Evolutionary conservation across 2,797 vertebrate species (phyloP).

Genomic region (Brachymystax lenok): DNA sequence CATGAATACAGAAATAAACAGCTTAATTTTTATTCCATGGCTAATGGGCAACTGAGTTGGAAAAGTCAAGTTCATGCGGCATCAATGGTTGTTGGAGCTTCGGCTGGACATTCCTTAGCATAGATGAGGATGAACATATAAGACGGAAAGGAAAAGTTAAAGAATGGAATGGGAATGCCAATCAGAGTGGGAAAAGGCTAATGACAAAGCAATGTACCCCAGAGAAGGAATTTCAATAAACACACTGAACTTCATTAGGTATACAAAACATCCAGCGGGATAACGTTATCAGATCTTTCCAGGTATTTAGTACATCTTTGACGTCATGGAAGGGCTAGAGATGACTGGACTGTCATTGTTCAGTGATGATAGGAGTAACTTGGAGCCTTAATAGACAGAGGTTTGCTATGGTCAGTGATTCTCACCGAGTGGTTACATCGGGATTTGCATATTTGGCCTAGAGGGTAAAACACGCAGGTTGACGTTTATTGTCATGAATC

Average conservation of each 20-base stretch:
- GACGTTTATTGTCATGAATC: no score
- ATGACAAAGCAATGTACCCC: conserved; percentile 30
- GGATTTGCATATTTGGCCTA: neutral
- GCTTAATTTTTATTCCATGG: no score
- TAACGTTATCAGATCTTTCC: conserved; percentile 41
- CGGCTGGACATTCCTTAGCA: neutral
- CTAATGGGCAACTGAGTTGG: conserved; percentile 16
- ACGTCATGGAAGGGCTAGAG: conserved; percentile 27
- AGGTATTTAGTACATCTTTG: conserved; percentile 3
- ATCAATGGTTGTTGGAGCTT: neutral
- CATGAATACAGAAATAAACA: neutral
- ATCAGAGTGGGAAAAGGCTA: conserved; percentile 43
- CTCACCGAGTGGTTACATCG: conserved; percentile 20
- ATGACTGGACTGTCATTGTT: conserved; percentile 32
- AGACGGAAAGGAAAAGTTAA: conserved; percentile 34
- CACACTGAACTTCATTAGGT: neutral
- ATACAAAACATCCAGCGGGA: conserved; percentile 24
- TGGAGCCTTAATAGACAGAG: conserved; percentile 28
- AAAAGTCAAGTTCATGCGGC: conserved; percentile 32
- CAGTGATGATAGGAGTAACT: conserved; percentile 10
- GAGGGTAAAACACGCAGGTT: conserved; percentile 16
- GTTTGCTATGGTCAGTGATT: conserved; percentile 17
- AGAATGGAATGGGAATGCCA: conserved; percentile 36
- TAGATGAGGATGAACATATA: neutral
- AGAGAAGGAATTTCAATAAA: conserved; percentile 44